Percentiles rank a stretch among this genome's conserved stretches.
Conservation (phyloP, 2,888 invertebrate genomes). For the Hylaea fasciaria region DNA sequence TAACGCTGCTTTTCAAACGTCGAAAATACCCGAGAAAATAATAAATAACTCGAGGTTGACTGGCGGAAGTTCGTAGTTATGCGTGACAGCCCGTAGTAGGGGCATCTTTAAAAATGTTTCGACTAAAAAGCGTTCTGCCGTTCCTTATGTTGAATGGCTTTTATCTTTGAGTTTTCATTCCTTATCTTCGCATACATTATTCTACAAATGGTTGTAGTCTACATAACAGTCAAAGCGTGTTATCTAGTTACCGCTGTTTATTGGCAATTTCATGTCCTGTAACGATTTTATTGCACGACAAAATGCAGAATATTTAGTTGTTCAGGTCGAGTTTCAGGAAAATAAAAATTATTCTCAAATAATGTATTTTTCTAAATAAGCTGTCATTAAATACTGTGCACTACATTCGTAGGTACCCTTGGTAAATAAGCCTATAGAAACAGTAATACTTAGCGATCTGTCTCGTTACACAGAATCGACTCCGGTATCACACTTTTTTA, state of each 20-base stretch:
- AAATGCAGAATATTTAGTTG: too few relatives aligned
- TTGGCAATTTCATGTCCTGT: not conserved
- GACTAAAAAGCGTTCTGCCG: constrained; percentile 32
- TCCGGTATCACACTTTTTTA: too few relatives aligned
- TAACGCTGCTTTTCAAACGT: constrained; percentile 39
- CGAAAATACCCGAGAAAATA: constrained; percentile 52
- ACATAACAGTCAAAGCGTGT: not conserved
- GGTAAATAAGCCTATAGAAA: too few relatives aligned
- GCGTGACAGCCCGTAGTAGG: constrained; percentile 53
- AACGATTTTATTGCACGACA: too few relatives aligned
- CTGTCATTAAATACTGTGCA: too few relatives aligned
- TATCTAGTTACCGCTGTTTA: not conserved
- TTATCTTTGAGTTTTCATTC: constrained; percentile 12
- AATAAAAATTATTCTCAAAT: too few relatives aligned
- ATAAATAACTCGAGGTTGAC: constrained; percentile 54
- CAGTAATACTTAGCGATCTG: too few relatives aligned
- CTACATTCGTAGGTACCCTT: too few relatives aligned
- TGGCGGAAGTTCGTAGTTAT: constrained; percentile 61
- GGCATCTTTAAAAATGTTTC: constrained; percentile 28
- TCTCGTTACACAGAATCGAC: too few relatives aligned
- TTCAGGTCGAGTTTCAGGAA: too few relatives aligned
- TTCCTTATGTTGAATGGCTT: constrained; percentile 21
- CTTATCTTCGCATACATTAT: not conserved
- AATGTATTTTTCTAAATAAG: too few relatives aligned
- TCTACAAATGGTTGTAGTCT: not conserved